A percentile compares a stretch with the other conserved stretches of the same genome.
These are phyloP conservation scores for Empidonax traillii DNA, from an alignment of 2,113 vertebrate genomes.

Conservation along the genomic window DNA sequence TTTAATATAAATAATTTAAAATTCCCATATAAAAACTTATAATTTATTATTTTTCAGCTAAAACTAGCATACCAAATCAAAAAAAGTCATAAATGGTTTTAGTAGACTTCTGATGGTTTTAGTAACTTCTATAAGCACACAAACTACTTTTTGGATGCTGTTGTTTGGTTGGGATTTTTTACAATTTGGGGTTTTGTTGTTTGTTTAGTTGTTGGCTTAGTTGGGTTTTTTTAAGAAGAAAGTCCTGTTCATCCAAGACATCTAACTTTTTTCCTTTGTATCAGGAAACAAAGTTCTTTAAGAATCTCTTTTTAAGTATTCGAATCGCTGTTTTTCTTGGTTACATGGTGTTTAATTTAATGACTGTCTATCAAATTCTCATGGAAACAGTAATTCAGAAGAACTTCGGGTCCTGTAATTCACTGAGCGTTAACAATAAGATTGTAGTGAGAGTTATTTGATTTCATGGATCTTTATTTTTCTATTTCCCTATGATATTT, in stretches of 20 bases:
- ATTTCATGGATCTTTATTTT: background rate
- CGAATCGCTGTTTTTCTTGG: background rate
- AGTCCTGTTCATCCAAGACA: background rate
- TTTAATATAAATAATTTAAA: background rate
- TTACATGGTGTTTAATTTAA: background rate
- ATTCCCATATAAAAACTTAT: background rate
- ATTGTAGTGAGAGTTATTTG: background rate
- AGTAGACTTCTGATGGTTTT: background rate
- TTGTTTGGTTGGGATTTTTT: background rate
- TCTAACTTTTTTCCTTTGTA: background rate
- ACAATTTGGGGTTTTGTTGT: background rate
- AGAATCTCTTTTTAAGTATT: background rate
- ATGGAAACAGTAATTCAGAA: background rate
- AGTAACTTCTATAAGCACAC: background rate
- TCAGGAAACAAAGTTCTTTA: background rate
- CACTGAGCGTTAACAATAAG: background rate
- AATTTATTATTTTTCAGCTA: background rate
- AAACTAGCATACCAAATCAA: background rate
- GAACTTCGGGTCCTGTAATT: background rate
- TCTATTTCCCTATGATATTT: background rate
- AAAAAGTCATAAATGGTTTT: background rate
- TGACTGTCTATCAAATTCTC: background rate
- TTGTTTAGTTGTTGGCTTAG: background rate
- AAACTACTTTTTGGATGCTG: background rate
- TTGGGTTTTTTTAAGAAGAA: background rate